Evolutionary conservation across 2,888 invertebrate genomes (phyloP), one percentile per base, ranked within the genome.

Genomic region (Protula sp.): DNA sequence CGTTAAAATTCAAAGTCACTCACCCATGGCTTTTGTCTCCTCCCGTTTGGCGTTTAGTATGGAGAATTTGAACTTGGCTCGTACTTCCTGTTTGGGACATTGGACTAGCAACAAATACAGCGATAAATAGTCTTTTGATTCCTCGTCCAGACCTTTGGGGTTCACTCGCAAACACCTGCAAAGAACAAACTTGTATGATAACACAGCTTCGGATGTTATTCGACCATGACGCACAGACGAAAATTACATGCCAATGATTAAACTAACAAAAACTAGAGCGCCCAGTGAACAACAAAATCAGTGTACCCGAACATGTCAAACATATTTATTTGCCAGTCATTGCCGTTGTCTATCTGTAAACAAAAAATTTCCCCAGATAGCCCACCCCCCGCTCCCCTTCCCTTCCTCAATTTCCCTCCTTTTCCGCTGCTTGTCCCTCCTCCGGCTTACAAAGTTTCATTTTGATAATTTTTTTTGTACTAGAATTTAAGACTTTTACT

Each of bases 1-100:
- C n/a, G n/a, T n/a, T n/a, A n/a, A n/a, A n/a, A n/a, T n/a, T n/a
- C n/a, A n/a, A n/a, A 14, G 38, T 29, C 4, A 67, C 84, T 83
- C 78, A 88, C 97, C 99, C 98, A 99, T 99, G 74, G 98, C 98
- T 87, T 99, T 99, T 78, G 98, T 99, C 86, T 99, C 99, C 86
- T 99, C 99, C 77, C 98, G 87, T 87, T 99, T 99, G 81, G 98
- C 97, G 85, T 99, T 99, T 84, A 99, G 87, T 86, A 99, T 99
- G 83, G 97, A 97, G 87, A 99, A 99, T 87, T 99, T 99, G 86
- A 99, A 99, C 87, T 99, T 99, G 79, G 99, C 99, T 82, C 99
- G 88, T 79, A 99, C 98, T 89, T 99, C 99, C 80, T 93, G 93
- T 88, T 99, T 99, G 86, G 98, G 98, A 87, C 98, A 98, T 78